Conservation (phyloP, 2,797 vertebrate species). For the Pachyuromys duprasi region DNA sequence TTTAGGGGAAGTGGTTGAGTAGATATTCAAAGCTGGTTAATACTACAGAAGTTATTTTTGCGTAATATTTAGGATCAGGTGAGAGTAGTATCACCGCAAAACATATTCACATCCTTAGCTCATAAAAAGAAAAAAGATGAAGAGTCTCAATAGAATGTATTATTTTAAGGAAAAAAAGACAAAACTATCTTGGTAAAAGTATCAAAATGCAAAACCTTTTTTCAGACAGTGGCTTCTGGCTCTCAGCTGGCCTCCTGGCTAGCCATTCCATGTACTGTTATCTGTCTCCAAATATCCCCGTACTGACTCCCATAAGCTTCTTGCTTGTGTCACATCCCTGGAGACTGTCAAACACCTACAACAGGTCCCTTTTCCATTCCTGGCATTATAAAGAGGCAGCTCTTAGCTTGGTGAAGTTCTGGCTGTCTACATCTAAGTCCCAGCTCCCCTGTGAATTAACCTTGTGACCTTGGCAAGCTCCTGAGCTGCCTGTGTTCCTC, state of each 20-base stretch:
- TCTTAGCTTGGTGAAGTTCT: background rate
- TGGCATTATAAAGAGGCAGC: background rate
- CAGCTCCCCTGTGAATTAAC: background rate
- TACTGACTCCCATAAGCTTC: background rate
- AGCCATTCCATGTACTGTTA: fast-evolving
- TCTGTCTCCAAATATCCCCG: background rate
- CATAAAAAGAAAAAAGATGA: background rate
- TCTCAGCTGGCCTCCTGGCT: background rate
- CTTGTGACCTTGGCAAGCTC: background rate
- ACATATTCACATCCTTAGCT: background rate
- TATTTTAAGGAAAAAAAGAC: background rate
- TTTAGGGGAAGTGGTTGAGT: background rate
- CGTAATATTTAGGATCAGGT: background rate
- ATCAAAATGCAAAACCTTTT: background rate
- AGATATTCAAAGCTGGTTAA: background rate
- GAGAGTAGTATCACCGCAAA: background rate
- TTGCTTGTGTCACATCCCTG: background rate
- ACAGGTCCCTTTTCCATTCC: background rate
- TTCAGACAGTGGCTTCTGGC: background rate
- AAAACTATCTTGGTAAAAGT: background rate
- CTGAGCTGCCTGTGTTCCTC: background rate
- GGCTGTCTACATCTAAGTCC: background rate
- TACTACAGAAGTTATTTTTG: background rate
- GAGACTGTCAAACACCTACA: background rate
- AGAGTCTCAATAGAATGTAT: background rate